A percentile compares a stretch with the other conserved stretches of the same genome.
These are phyloP conservation scores for Bradypodion pumilum DNA, from an alignment of 2,797 vertebrate genomes.

Conservation along the genomic window DNA sequence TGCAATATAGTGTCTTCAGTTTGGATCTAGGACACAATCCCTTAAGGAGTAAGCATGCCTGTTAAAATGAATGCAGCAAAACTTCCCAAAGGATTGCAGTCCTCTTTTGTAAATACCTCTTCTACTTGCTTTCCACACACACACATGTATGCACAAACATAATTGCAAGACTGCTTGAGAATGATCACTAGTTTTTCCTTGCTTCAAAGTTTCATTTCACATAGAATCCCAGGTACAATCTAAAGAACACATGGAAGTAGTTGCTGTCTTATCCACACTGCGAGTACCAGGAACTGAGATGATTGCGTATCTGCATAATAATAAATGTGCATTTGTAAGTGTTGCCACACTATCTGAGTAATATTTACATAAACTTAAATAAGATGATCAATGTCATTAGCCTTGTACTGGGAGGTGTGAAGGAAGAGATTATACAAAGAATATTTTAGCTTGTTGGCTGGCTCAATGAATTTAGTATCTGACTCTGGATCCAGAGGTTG, in stretches of 20 bases:
- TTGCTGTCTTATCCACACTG: neutral
- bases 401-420: neutral
- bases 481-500: too few species aligned
- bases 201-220: neutral
- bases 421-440: neutral
- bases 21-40: neutral
- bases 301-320: neutral
- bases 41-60: neutral
- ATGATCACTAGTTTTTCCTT: neutral
- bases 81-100: neutral
- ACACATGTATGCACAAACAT: too few species aligned
- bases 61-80: neutral
- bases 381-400: neutral
- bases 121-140: neutral
- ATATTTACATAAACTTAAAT: neutral
- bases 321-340: neutral
- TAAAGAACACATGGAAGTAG: neutral
- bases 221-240: neutral
- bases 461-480: too few species aligned
- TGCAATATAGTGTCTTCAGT: neutral
- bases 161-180: neutral
- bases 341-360: neutral
- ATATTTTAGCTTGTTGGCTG: neutral
- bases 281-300: neutral
- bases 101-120: conserved; percentile 17